Evolutionary conservation across 2,113 vertebrate genomes (phyloP), one percentile per base, ranked within the genome.

Genomic region (Vombatus ursinus): DNA sequence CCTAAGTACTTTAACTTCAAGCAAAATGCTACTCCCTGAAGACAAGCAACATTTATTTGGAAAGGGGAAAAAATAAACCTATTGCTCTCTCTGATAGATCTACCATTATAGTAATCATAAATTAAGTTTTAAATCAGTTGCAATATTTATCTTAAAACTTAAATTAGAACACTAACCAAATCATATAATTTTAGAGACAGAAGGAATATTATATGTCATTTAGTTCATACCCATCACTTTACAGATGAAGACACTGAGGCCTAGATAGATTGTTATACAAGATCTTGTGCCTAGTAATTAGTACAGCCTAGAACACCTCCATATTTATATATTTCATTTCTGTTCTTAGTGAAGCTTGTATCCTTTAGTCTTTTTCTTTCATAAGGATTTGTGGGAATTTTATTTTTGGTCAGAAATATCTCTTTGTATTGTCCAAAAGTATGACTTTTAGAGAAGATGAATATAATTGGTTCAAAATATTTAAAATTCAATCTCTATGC

Each of bases 61-160:
- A 14, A 2, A 31, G 8, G 12, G 3, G 44, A 2, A 47, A 3
- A 24, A 23, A 91, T 0, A 91, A 94, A 94, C 8, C 28, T 50
- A 49, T 31, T 53, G 31, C 49, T 94, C 31, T 44, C 8, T 52
- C 61, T 95, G 0, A n/a, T 93, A 96, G 54, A 92, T 11, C 50
- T 94, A 44, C 47, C 25, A 28, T 44, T 57, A 50, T 89, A 31
- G 8, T 0, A n/a, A 4, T 92, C 94, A 90, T 50, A 14, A 96
- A 90, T 92, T 94, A 53, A 11, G 92, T 90, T 68, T 94, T 96
- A 68, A 22, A 53, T 2, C 37, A 19, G 54, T 89, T 92, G 53
- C 11, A 68, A 49, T 28, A 92, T 53, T 97, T 68, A 37, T 12
- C 12, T 68, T 68, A 68, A 68, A 37, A 68, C 10, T 84, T 44